Evolutionary conservation across 2,113 vertebrate genomes (phyloP).

Genomic region (Crotalus helleri): DNA sequence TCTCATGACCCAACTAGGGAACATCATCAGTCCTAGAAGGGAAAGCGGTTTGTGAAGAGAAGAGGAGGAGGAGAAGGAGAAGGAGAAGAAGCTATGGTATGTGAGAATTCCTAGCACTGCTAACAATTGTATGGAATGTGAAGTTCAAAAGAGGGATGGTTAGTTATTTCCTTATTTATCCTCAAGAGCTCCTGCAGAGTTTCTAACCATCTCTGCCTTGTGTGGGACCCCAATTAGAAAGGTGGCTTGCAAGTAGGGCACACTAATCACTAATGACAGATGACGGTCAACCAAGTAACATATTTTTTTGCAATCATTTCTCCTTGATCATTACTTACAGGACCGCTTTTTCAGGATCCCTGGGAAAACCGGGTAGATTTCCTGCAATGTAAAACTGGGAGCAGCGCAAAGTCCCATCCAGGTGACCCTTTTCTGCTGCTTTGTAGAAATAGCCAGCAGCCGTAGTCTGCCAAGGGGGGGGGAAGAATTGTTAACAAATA

Average conservation of each 20-base stretch:
- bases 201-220: not conserved
- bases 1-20: too few relatives aligned
- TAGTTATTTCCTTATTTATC: not conserved
- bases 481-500: too few relatives aligned
- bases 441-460: constrained; percentile 84
- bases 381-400: constrained; percentile 84
- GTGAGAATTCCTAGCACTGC: not conserved
- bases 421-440: constrained; percentile 82
- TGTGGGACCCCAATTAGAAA: not conserved
- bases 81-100: not conserved
- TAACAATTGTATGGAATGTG: not conserved
- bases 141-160: not conserved
- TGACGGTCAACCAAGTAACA: not conserved
- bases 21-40: too few relatives aligned
- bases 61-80: not conserved
- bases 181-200: not conserved
- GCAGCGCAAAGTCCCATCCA: constrained; percentile 77
- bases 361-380: constrained; percentile 75
- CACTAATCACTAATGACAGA: not conserved
- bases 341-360: constrained; percentile 81
- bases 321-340: constrained; percentile 72
- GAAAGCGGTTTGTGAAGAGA: too few relatives aligned
- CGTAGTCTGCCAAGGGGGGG: constrained; percentile 70
- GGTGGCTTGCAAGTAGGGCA: not conserved
- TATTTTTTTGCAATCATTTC: not conserved